These are phyloP conservation scores for Diplogasteroides magnus DNA, from an alignment of 1,140 invertebrate species.

Conservation along the genomic window DNA sequence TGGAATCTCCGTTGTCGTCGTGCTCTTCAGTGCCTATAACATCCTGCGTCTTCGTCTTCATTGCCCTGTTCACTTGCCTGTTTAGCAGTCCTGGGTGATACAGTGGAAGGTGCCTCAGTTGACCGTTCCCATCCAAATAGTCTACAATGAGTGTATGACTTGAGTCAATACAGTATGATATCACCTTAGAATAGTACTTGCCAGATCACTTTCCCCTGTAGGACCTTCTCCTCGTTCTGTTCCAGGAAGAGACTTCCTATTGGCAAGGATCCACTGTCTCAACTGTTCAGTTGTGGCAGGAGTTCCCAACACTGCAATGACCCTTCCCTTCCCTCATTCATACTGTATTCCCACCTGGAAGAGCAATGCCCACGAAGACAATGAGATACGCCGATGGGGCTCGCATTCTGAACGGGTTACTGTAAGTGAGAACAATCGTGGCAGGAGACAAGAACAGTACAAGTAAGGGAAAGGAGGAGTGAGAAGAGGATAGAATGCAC, in stretches of 20 bases:
- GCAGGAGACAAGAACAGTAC: too few relatives aligned
- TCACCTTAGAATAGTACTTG: slow-evolving; percentile 41
- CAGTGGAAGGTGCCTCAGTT: neutral
- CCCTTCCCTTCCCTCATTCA: neutral
- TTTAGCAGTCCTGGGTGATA: neutral
- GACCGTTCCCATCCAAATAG: neutral
- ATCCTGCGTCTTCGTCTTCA: too few relatives aligned
- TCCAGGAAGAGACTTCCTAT: slow-evolving; percentile 34
- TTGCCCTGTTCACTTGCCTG: too few relatives aligned
- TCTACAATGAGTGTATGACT: neutral
- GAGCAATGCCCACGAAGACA: neutral
- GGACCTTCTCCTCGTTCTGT: too few relatives aligned
- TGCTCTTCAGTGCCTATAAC: neutral
- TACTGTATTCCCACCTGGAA: neutral
- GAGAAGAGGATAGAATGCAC: too few relatives aligned
- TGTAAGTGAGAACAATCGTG: too few relatives aligned
- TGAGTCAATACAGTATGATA: too few relatives aligned
- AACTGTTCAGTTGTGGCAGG: slow-evolving; percentile 44
- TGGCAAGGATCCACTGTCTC: slow-evolving; percentile 44
- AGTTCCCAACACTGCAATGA: slow-evolving; percentile 3
- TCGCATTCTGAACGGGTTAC: too few relatives aligned
- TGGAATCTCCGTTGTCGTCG: neutral
- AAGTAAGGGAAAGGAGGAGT: too few relatives aligned
- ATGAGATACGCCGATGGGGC: neutral
- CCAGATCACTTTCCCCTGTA: slow-evolving; percentile 35